Evolutionary conservation across 1,140 invertebrate genomes (phyloP).

Genomic region (Drosophila kepulauana): DNA sequence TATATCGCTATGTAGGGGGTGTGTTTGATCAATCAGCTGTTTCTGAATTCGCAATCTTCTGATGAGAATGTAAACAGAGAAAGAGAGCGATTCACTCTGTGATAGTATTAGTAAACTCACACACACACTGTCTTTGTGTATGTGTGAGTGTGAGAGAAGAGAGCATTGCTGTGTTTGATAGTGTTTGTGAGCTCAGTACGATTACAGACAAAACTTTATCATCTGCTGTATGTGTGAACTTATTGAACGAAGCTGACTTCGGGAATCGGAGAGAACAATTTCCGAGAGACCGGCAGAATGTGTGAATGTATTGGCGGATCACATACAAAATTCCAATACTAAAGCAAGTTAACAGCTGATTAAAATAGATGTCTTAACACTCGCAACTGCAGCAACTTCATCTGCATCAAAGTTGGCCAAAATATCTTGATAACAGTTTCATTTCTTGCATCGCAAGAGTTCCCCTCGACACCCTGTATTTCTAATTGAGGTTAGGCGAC

Average conservation of each 20-base stretch:
- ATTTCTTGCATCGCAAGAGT: background rate
- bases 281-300: constrained; percentile 26
- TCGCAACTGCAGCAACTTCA: background rate
- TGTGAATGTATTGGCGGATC: constrained; percentile 45
- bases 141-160: constrained; percentile 28
- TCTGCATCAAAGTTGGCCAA: background rate
- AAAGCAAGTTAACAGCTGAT: background rate
- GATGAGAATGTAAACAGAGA: constrained; percentile 61
- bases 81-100: constrained; percentile 25
- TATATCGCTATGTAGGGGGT: background rate
- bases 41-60: background rate
- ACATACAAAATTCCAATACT: constrained; percentile 35
- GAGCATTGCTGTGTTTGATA: constrained; percentile 24
- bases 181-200: constrained; percentile 35
- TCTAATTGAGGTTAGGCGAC: constrained; percentile 16
- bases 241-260: background rate
- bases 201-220: constrained; percentile 23
- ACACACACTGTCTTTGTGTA: background rate
- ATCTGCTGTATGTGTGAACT: constrained; percentile 3
- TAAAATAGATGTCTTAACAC: background rate
- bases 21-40: constrained; percentile 39
- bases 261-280: constrained; percentile 9
- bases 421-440: background rate
- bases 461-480: constrained; percentile 22
- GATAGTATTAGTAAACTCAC: constrained; percentile 44